These are phyloP conservation scores for Phainopepla nitens DNA, from an alignment of 2,113 vertebrate genomes.

Conservation along the genomic window DNA sequence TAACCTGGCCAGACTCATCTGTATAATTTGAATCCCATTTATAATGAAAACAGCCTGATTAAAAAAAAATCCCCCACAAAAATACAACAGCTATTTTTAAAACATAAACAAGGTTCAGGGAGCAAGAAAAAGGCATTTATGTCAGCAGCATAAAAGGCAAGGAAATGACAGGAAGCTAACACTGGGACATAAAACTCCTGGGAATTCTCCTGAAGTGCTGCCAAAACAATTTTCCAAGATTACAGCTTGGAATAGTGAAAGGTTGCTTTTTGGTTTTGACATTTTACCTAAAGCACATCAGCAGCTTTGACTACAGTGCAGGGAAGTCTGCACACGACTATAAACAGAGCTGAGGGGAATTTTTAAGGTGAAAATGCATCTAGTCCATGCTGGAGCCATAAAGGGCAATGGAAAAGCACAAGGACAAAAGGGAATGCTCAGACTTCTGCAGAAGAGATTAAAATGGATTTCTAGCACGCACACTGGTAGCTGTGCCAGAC, in stretches of 20 bases:
- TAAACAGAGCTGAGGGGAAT: not conserved
- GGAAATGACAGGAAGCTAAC: not conserved
- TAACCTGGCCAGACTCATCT: not conserved
- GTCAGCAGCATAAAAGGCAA: not conserved
- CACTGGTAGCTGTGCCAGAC: not conserved
- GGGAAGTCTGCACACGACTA: not conserved
- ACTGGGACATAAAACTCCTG: not conserved
- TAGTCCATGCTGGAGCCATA: not conserved
- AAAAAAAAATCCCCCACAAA: not conserved
- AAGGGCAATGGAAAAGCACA: not conserved
- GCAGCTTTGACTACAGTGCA: not conserved
- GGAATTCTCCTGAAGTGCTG: not conserved
- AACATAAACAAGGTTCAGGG: not conserved
- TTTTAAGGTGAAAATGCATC: not conserved
- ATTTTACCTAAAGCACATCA: not conserved
- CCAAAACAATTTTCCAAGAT: not conserved
- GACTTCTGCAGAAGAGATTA: not conserved
- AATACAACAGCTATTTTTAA: not conserved
- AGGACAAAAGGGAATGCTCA: constrained; percentile 8
- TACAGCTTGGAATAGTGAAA: not conserved
- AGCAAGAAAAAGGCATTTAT: not conserved
- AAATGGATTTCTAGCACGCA: constrained; percentile 33
- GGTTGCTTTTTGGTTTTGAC: not conserved
- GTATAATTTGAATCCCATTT: not conserved
- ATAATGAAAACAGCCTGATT: not conserved